Conservation (phyloP, 2,113 vertebrate genomes). For the Rattus rattus region DNA sequence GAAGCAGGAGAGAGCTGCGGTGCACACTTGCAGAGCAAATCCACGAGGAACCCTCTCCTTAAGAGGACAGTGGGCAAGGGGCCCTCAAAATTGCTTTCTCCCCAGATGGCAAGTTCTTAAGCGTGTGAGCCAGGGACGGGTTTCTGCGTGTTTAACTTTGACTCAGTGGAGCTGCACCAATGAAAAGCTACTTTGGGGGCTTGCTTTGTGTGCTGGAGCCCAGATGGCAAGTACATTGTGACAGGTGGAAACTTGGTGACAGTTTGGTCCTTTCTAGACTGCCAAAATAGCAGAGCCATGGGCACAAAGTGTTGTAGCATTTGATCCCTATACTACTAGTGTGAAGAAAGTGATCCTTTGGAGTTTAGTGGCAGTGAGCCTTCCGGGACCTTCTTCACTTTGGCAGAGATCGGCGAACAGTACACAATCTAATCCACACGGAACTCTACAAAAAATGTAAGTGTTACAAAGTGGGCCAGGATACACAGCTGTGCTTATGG, state of each 20-base stretch:
- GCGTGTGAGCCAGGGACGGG: constrained; percentile 97
- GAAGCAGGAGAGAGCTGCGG: constrained; percentile 96
- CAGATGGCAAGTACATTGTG: constrained; percentile 97
- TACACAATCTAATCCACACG: constrained; percentile 96
- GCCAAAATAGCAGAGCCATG: constrained; percentile 96
- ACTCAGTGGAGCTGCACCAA: constrained; percentile 96
- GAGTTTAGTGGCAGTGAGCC: constrained; percentile 99
- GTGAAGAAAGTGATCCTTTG: constrained; percentile 96
- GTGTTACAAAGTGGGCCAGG: constrained; percentile 97
- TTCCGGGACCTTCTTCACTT: constrained; percentile 95
- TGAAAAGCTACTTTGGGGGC: constrained; percentile 99
- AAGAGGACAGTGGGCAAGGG: constrained; percentile 98
- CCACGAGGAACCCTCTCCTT: constrained; percentile 96
- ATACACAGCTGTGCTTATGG: constrained; percentile 98
- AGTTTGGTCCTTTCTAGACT: constrained; percentile 97
- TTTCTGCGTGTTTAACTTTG: constrained; percentile 97
- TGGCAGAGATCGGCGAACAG: constrained; percentile 96
- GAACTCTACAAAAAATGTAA: constrained; percentile 98
- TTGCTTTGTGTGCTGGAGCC: constrained; percentile 99
- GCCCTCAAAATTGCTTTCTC: constrained; percentile 99
- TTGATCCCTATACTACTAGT: constrained; percentile 98
- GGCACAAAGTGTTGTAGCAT: constrained; percentile 99
- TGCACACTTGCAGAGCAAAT: constrained; percentile 99
- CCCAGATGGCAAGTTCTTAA: constrained; percentile 97
- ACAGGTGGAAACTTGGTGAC: constrained; percentile 98